Conservation (phyloP, 2,797 vertebrate species). For the Orestias chungarensis region DNA sequence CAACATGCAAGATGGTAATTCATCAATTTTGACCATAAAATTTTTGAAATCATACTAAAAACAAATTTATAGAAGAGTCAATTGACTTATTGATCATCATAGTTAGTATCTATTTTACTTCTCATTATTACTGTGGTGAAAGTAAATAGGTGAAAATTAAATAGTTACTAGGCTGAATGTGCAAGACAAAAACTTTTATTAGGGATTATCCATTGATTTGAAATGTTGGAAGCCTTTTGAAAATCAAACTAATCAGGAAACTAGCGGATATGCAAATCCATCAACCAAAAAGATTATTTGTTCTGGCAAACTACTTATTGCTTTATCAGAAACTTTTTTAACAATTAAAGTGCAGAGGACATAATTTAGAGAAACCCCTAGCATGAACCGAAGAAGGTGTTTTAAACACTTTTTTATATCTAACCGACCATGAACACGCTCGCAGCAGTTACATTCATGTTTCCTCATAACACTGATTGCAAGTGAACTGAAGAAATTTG, state of each 20-base stretch:
- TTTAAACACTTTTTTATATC: constrained; percentile 8
- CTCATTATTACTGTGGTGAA: no score
- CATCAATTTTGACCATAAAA: no score
- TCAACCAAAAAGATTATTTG: not conserved
- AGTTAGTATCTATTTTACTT: no score
- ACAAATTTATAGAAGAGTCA: no score
- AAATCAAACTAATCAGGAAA: not conserved
- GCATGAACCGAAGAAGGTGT: not conserved
- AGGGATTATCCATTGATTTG: not conserved
- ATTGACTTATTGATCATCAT: no score
- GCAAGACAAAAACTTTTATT: not conserved
- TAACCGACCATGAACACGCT: constrained; percentile 27
- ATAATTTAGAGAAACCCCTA: not conserved
- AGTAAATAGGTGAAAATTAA: no score
- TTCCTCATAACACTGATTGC: constrained; percentile 44
- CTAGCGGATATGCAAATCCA: not conserved
- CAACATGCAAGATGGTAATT: no score
- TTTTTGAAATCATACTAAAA: no score
- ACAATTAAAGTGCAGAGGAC: not conserved
- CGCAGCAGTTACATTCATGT: constrained; percentile 36
- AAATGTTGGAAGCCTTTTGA: not conserved
- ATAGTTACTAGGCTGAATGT: not conserved
- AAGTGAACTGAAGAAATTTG: constrained; percentile 20
- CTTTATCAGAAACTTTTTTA: not conserved
- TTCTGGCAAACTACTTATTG: not conserved